Evolutionary conservation across 2,888 invertebrate genomes (phyloP), one percentile per base, ranked within the genome.

Genomic region (Amblyjoppa proteus): DNA sequence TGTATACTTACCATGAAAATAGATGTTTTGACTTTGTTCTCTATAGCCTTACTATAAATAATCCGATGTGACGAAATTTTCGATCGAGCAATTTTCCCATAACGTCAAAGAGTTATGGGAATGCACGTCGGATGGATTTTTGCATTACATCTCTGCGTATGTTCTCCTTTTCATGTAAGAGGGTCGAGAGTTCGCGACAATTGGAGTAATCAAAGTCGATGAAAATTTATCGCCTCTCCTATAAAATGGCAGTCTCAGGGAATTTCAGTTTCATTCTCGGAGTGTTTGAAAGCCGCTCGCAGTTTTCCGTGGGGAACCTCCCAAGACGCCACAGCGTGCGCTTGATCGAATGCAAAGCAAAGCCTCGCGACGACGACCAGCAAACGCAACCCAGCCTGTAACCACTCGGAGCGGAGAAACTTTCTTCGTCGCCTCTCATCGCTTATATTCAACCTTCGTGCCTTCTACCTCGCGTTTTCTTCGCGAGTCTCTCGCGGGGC

Each of bases 261-360:
- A 68, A 68, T 77, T 66, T 58, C 38, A 51, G 13, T 25, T 79
- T 34, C 25, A 38, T 34, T 76, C 38, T 34, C 5, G 51, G 51
- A 20, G 64, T 38, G 51, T 38, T 13, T n/a, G 4, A 20, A 76
- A 34, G 64, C 28, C 31, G 61, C 3, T 31, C 3, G 34, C 75
- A 31, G 13, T 51, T 31, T 34, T 66, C 41, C 53, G 4, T 38
- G 53, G 38, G 53, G 38, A 69, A 61, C 81, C 25, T 49, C 75
- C 73, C 45, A 74, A 78, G 70, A 75, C 68, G 70, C 75, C 81
- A 66, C 85, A 73, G 66, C 38, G 76, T 68, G 74, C 77, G 49
- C 75, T 85, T 78, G 75, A 79, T 79, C 78, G 78, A 82, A 85
- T 82, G 78, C 74, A 82, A 85, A 82, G 74, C 70, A 81, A 69